Base-by-base conservation (phyloP, 23 tunicate genomes). In the Ciona savignyi region DNA sequence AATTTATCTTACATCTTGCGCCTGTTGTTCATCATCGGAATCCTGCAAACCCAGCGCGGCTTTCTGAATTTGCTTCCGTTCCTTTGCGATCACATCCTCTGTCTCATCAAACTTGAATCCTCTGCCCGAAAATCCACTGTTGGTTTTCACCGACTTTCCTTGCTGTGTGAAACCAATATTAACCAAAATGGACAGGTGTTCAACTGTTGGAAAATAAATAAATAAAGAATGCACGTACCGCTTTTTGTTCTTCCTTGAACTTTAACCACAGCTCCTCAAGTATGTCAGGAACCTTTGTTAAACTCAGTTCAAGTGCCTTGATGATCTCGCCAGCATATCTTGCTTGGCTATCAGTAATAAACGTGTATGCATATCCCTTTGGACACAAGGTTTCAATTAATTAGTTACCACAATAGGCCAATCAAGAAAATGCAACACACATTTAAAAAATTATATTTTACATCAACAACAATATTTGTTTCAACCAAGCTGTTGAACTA, bases 71-170 rank as follows among this genome's bases (percentile, higher is more conserved):
- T 94, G 93, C 63, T 79, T 94, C 56, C 95, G 60, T 66, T 94
- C 99, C 62, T 70, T 76, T 29, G 83, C 95, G 74, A 94, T 70
- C 75, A 79, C 80, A 27, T 84, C 81, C 79, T 94, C 99, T 11
- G 90, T 83, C 79, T 94, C 99, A 71, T 94, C 99, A 62, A 94
- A 94, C 66, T 94, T 87, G 71, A 94, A 94, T 33, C 99, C 99
- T 3, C 85, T 78, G 23, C 99, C 99, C 11, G 83, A 69, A 65
- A 94, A 94, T 11, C 99, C 99, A 72, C 88, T 82, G 79, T 75
- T 83, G 31, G 83, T 28, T 56, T 93, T 77, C 23, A 94, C 99
- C 1, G 71, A 64, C 62, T 94, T 94, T 31, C 99, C 99, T 80
- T 79, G 90, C 82, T 83, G 72, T 2, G 32, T 33, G 21, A 31